Conservation (phyloP, 2,888 invertebrate species). For the Atethmia centrago region DNA sequence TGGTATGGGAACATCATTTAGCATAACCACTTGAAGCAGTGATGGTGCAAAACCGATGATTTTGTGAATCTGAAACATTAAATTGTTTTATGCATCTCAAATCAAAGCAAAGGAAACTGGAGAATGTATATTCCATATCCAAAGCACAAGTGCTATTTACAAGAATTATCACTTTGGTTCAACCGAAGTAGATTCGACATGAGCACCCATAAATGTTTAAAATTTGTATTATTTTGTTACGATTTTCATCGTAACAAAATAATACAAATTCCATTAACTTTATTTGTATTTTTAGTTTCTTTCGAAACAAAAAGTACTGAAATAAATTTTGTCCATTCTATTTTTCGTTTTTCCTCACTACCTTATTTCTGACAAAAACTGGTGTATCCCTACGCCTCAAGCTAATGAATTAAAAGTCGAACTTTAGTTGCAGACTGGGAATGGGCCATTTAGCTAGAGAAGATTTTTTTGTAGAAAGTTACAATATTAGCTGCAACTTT, state of each 20-base stretch:
- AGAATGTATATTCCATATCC: neutral
- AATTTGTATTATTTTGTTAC: no score
- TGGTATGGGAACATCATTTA: constrained; percentile 96
- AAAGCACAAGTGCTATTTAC: neutral
- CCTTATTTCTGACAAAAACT: no score
- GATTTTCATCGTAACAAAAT: no score
- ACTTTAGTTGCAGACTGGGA: neutral
- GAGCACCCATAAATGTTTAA: neutral
- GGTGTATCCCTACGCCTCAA: neutral
- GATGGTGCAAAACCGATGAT: constrained; percentile 99
- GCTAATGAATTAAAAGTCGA: neutral
- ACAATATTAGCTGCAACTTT: neutral
- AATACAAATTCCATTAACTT: no score
- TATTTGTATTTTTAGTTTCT: no score
- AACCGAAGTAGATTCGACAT: neutral
- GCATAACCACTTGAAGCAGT: constrained; percentile 98
- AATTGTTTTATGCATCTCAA: constrained; percentile 2
- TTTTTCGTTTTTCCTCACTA: neutral
- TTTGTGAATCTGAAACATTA: constrained; percentile 86
- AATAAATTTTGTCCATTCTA: neutral
- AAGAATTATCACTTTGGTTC: neutral
- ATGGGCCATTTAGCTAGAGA: neutral
- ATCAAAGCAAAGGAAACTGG: neutral
- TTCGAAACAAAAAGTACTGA: no score
- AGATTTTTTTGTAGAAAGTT: neutral